Base-by-base conservation (phyloP, 2,113 vertebrate species). In the Oreotrochilus melanogaster region DNA sequence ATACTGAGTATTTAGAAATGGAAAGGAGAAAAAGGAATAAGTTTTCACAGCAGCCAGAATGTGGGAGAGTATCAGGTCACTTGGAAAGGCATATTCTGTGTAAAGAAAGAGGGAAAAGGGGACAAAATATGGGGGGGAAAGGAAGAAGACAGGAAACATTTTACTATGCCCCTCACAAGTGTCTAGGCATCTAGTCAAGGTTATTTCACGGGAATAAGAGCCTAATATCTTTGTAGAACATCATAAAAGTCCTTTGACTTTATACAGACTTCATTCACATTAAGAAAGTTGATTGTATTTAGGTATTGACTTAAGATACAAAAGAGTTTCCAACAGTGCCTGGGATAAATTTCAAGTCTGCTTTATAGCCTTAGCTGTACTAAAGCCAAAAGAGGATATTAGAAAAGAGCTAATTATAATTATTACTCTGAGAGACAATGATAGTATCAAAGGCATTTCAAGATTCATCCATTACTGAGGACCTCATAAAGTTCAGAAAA, bases 321-420 rank as follows among this genome's bases (percentile, higher is more conserved):
- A 54, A 89, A 89, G 51, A 65, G 39, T 89, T 96, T 51, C 71
- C 88, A 95, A 48, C 28, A 80, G 88, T 66, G 18, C 33, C 75
- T 92, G 81, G 89, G 66, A 95, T 79, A 93, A 84, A 66, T 64
- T 94, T 96, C 83, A 95, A 88, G 58, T 83, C 83, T 92, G 67
- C 93, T 95, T 95, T 90, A 96, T 90, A 81, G 92, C n/a, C 35
- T 82, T 81, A 80, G 66, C 54, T 96, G 88, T 82, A 78, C 64
- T 69, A 80, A 95, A 96, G 94, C 92, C 90, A 96, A 88, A 93
- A 86, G 37, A 95, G 64, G 78, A 88, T 92, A 92, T 96, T 93
- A 95, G 80, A 95, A 95, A 87, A 94, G 64, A 89, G 35, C 50
- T 97, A 95, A 96, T 96, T 96, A 94, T 92, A 89, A 95, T 95